Conservation (phyloP, 2,888 invertebrate species). For the Netelia melanura region DNA sequence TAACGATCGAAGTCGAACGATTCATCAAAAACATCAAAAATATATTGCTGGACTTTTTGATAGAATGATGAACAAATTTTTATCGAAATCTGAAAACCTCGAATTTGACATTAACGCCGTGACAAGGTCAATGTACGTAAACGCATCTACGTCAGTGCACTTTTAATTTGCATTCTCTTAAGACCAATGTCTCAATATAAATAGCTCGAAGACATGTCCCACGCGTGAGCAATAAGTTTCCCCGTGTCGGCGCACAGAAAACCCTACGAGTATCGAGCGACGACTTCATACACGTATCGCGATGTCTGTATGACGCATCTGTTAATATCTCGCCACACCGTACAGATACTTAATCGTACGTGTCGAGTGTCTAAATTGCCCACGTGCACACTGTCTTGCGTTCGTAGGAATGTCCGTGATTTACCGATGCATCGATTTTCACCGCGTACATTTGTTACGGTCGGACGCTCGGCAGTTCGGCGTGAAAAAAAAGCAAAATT, state of each 20-base stretch:
- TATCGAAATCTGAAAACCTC: too few relatives aligned
- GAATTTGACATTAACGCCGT: too few relatives aligned
- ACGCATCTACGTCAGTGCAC: background rate
- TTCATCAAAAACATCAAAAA: too few relatives aligned
- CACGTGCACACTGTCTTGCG: slow-evolving; percentile 70
- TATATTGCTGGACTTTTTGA: too few relatives aligned
- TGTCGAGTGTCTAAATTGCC: slow-evolving; percentile 76
- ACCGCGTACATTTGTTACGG: slow-evolving; percentile 29
- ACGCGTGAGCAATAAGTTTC: slow-evolving; percentile 42
- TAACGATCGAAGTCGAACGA: too few relatives aligned
- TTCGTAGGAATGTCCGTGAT: slow-evolving; percentile 74
- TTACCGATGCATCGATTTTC: slow-evolving; percentile 73
- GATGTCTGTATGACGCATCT: slow-evolving; percentile 18
- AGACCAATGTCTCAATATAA: slow-evolving; percentile 32
- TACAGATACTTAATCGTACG: slow-evolving; percentile 72
- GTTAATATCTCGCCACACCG: slow-evolving; percentile 33
- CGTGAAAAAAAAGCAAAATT: slow-evolving; percentile 70
- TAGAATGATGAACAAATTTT: too few relatives aligned
- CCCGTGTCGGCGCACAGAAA: background rate
- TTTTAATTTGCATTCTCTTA: background rate
- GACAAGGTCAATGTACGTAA: background rate
- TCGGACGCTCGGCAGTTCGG: slow-evolving; percentile 59
- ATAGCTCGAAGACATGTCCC: slow-evolving; percentile 8
- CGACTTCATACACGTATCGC: background rate
- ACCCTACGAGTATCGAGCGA: background rate